Percentiles rank a stretch among this genome's conserved stretches.
phyloP scores from a whole-genome alignment of 2,888 invertebrate genomes.

The Ditula angustiorana region DNA sequence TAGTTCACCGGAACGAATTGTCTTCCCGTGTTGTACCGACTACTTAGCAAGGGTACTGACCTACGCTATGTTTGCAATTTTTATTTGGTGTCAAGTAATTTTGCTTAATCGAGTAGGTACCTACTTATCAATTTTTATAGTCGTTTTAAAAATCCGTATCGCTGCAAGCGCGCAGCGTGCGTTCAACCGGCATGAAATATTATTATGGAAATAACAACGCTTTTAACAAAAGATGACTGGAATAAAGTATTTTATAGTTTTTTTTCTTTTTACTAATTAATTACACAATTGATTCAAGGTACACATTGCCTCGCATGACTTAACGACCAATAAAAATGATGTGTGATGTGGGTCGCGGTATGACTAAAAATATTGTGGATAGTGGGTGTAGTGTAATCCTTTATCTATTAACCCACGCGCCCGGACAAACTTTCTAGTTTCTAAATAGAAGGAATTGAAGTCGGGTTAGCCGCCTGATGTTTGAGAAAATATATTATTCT shows the following conservation, averaged over 20 bases:
- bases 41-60: slow-evolving; percentile 8
- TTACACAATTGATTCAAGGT: too few species aligned
- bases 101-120: too few species aligned
- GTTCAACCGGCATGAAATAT: too few species aligned
- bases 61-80: not conserved
- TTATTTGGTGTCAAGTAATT: too few species aligned
- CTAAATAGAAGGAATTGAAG: slow-evolving; percentile 64
- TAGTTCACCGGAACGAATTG: slow-evolving; percentile 45
- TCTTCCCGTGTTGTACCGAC: slow-evolving; percentile 29
- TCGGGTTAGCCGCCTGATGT: slow-evolving; percentile 49
- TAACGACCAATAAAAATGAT: slow-evolving; percentile 23
- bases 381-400: slow-evolving; percentile 64
- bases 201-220: too few species aligned
- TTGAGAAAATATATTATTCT: slow-evolving; percentile 52
- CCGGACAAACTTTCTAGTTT: slow-evolving; percentile 74
- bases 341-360: slow-evolving; percentile 57
- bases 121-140: too few species aligned
- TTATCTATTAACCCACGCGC: slow-evolving; percentile 73
- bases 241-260: too few species aligned
- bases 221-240: too few species aligned
- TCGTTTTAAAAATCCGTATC: too few species aligned
- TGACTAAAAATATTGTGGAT: slow-evolving; percentile 47
- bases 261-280: too few species aligned
- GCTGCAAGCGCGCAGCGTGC: too few species aligned
- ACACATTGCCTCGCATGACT: not conserved